Conservation (phyloP, 1,140 invertebrate species). For the Drosophila pseudoobscura region DNA sequence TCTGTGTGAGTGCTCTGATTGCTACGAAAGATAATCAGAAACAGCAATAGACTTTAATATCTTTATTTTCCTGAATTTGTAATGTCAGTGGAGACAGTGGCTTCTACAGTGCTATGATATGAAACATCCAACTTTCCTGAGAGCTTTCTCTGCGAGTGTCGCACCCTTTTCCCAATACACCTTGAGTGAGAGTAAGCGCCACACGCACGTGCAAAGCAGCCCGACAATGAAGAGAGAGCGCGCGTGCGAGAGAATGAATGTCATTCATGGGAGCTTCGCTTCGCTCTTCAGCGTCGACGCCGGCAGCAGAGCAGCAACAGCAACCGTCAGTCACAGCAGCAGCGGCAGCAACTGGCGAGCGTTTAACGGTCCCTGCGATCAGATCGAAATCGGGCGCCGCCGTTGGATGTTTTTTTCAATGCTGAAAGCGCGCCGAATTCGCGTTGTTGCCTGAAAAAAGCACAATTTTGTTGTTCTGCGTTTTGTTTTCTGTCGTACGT, state of each 20-base stretch:
- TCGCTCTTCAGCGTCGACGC: conserved; percentile 32
- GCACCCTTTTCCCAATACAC: too few relatives aligned
- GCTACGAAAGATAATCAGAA: too few relatives aligned
- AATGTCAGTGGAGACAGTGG: too few relatives aligned
- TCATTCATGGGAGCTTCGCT: conserved; percentile 54
- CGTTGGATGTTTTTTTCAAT: conserved; percentile 63
- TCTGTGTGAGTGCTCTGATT: too few relatives aligned
- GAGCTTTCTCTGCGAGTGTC: too few relatives aligned
- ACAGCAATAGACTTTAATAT: too few relatives aligned
- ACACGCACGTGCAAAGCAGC: conserved; percentile 55
- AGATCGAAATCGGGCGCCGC: conserved; percentile 66
- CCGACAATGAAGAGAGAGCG: conserved; percentile 6
- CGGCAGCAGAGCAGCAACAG: conserved; percentile 11
- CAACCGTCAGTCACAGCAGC: conserved; percentile 3
- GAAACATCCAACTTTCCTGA: too few relatives aligned
- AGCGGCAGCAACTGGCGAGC: conserved; percentile 23
- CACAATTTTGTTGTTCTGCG: conserved; percentile 28
- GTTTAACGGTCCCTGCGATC: conserved; percentile 61
- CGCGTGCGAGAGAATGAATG: conserved; percentile 37
- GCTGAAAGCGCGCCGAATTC: conserved; percentile 49
- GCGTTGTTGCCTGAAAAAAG: conserved; percentile 61
- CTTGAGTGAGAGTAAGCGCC: conserved; percentile 18
- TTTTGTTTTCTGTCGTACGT: conserved; percentile 42
- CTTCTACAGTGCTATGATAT: too few relatives aligned
- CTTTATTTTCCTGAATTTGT: too few relatives aligned